Conservation (phyloP, 2,113 vertebrate species). For the Castor canadensis region DNA sequence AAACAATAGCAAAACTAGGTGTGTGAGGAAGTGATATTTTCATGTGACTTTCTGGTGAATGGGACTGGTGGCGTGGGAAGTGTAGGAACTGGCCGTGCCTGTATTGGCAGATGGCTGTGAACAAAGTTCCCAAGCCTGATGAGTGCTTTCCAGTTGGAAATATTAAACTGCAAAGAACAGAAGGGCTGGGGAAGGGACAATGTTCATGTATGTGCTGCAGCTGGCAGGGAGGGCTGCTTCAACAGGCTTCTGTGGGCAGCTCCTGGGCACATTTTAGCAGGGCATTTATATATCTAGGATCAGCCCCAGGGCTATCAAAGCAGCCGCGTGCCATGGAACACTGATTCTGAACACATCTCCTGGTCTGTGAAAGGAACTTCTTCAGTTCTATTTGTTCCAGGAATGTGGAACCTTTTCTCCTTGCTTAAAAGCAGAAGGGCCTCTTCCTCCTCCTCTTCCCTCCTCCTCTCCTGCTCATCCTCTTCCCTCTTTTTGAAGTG, state of each 20-base stretch:
- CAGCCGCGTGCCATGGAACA: neutral
- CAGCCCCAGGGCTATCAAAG: neutral
- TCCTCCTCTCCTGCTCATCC: too few relatives aligned
- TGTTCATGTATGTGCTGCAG: neutral
- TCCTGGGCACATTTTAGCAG: neutral
- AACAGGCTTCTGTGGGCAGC: neutral
- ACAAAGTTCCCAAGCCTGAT: neutral
- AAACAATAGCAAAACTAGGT: neutral
- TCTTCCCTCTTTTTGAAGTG: neutral
- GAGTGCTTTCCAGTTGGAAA: neutral
- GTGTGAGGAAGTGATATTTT: neutral
- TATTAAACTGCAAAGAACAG: neutral
- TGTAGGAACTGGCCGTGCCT: neutral
- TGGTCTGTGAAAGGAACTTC: neutral
- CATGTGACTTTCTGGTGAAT: neutral
- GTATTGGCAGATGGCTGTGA: neutral
- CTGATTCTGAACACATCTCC: neutral
- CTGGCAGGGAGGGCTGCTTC: neutral
- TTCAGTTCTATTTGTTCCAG: neutral
- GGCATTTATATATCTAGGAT: neutral
- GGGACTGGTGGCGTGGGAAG: neutral
- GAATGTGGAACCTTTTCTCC: neutral
- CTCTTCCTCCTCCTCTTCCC: too few relatives aligned
- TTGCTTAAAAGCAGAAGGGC: neutral
- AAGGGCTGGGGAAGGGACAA: neutral